A percentile compares a stretch with the other conserved stretches of the same genome.
phyloP scores from a whole-genome alignment of 2,797 vertebrate genomes.

The Acrossocheilus wenchowensis region DNA sequence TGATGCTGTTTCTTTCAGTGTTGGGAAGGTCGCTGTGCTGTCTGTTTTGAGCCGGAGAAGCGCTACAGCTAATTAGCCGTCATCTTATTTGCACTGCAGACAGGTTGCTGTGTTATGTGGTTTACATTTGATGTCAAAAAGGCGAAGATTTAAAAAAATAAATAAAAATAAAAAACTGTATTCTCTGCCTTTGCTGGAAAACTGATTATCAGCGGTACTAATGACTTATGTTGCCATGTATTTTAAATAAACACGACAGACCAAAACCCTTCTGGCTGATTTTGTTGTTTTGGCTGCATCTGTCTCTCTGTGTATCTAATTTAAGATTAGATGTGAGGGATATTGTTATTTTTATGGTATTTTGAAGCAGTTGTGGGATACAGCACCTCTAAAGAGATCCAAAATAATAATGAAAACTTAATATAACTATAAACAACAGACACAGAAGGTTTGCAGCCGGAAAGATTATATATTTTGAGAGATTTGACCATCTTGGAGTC shows the following conservation, averaged over 20 bases:
- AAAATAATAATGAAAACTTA: not conserved
- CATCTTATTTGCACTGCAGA: slow-evolving; percentile 52
- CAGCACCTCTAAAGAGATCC: not conserved
- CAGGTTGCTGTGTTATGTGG: slow-evolving; percentile 52
- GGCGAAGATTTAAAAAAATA: not conserved
- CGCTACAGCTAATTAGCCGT: slow-evolving; percentile 48
- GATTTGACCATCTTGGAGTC: not conserved
- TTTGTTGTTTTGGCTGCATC: slow-evolving; percentile 18
- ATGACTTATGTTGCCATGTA: slow-evolving; percentile 58
- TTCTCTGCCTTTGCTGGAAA: slow-evolving; percentile 47
- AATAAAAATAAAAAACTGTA: not conserved
- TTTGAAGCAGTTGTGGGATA: not conserved
- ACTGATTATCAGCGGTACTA: slow-evolving; percentile 40
- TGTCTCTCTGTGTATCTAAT: not conserved
- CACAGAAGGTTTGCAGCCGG: not conserved
- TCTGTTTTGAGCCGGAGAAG: slow-evolving; percentile 40
- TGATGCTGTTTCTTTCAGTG: slow-evolving; percentile 41
- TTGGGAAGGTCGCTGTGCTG: slow-evolving; percentile 37
- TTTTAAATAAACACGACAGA: slow-evolving; percentile 64
- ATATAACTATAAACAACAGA: not conserved
- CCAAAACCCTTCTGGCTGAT: slow-evolving; percentile 23
- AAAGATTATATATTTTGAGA: not conserved
- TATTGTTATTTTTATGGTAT: not conserved
- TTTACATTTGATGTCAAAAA: slow-evolving; percentile 60
- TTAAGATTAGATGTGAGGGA: not conserved